Evolutionary conservation across 2,888 invertebrate genomes (phyloP), one percentile per base, ranked within the genome.

Genomic region (Drosophila phalerata): DNA sequence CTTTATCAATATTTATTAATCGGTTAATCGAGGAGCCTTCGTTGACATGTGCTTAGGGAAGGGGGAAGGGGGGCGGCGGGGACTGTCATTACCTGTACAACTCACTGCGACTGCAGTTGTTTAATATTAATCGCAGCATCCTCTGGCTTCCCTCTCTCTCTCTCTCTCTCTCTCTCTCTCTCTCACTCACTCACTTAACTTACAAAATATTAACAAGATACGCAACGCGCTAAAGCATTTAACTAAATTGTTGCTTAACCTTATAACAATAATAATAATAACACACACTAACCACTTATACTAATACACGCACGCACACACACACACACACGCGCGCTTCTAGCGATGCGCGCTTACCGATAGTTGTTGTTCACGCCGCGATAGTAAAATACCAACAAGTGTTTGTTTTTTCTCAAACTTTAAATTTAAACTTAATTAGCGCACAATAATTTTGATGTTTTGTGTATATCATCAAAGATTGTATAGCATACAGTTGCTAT

Each of bases 91-190:
- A 91, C 90, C 91, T 90, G 69, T 80, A 76, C 64, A 83, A 60
- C 37, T 91, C 89, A 63, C 80, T 77, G 58, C 85, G 86, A 68
- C 75, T 73, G 81, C 90, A 90, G 57, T 90, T 89, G 66, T 71
- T 68, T 17, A 83, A 68, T 22, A 90, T 74, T 63, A 90, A 75
- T 64, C 91, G 90, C 67, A 90, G 85, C 90, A 90, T 90, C 75
- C 75, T 71, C 53, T 65, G 53, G 56, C 62, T 69, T 61, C 64
- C 68, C 55, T 69, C 64, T 38, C 73, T 68, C 52, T 65, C 64
- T 42, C 55, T 69, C 64, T 38, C 73, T 70, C 52, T 65, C 64
- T 42, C 64, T 38, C 73, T 70, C 55, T 64, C 64, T 38, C 28
- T 68, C 55, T 69, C 64, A 32, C 73, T 70, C 55, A 63, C 64